A percentile compares a stretch with the other conserved stretches of the same genome.
Evolutionary conservation across 1,140 invertebrate species (phyloP).

Genomic region (Trachymyrmex cornetzi): DNA sequence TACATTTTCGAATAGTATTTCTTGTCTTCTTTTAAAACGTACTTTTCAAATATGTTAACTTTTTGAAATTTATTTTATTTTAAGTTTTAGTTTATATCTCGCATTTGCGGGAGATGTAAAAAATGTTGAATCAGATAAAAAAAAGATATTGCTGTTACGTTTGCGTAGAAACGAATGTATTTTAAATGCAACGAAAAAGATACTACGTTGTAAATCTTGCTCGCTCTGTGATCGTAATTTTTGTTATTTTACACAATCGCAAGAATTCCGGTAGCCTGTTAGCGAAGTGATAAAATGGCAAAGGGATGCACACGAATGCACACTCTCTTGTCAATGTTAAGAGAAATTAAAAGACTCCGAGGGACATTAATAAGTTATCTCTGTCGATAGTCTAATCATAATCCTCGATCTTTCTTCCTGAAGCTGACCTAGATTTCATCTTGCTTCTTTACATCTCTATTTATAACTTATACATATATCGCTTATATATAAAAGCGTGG

Average conservation of each 20-base stretch:
- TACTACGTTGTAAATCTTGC: conserved; percentile 18
- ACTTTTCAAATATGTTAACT: not conserved
- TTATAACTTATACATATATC: not conserved
- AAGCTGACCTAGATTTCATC: conserved; percentile 62
- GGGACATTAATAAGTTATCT: conserved; percentile 70
- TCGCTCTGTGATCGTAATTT: not conserved
- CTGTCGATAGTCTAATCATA: conserved; percentile 61
- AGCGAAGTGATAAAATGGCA: conserved; percentile 65
- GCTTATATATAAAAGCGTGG: not conserved
- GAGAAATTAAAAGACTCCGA: conserved; percentile 72
- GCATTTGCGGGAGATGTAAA: not conserved
- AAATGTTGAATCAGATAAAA: not conserved
- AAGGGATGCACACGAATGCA: conserved; percentile 71
- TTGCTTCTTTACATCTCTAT: not conserved
- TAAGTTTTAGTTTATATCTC: not conserved
- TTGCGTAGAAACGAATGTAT: conserved; percentile 6
- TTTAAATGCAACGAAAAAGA: conserved; percentile 28
- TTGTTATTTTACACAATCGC: conserved; percentile 51
- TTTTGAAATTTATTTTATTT: not conserved
- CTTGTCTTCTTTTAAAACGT: not conserved
- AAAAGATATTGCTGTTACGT: not conserved
- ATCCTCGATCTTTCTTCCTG: conserved; percentile 61
- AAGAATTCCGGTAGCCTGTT: conserved; percentile 69
- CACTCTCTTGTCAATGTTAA: conserved; percentile 66
- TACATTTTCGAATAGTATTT: not conserved